phyloP scores from a whole-genome alignment of 2,113 vertebrate species.

The Psittacus erithacus region DNA sequence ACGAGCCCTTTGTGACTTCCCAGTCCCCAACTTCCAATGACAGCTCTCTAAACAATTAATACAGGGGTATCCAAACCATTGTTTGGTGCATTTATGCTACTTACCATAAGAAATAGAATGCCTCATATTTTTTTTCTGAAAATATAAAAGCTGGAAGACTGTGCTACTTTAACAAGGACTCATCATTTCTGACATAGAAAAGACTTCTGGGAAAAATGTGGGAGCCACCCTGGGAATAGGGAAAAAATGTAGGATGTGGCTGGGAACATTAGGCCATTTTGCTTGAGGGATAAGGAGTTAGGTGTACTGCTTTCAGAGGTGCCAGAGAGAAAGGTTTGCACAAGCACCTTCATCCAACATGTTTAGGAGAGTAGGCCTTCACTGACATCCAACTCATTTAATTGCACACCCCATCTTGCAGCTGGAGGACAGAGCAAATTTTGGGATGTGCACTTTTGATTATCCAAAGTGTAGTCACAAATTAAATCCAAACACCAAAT shows the following conservation, averaged over 20 bases:
- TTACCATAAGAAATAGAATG: conserved; percentile 32
- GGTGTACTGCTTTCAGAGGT: not conserved
- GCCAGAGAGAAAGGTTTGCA: not conserved
- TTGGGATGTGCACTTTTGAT: not conserved
- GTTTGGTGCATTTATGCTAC: conserved; percentile 19
- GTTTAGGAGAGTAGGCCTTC: not conserved
- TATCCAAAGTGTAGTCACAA: not conserved
- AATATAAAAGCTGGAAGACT: conserved; percentile 50
- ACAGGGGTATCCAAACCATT: not conserved
- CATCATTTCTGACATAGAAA: conserved; percentile 25
- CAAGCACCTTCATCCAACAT: not conserved
- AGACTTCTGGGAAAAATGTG: conserved; percentile 12
- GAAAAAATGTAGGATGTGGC: not conserved
- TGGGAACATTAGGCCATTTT: conserved; percentile 4
- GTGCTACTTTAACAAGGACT: conserved; percentile 42
- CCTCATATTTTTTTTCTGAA: not conserved
- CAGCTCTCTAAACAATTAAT: conserved; percentile 82
- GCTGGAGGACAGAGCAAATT: not conserved
- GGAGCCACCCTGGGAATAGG: conserved; percentile 27
- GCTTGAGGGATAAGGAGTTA: not conserved
- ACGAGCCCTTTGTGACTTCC: conserved; percentile 79
- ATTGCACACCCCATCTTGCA: not conserved
- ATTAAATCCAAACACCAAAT: not conserved
- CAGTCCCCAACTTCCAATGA: conserved; percentile 71
- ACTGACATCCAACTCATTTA: not conserved